Base-by-base conservation (phyloP, 2,888 invertebrate genomes). In the Sinhomidia bicolor region DNA sequence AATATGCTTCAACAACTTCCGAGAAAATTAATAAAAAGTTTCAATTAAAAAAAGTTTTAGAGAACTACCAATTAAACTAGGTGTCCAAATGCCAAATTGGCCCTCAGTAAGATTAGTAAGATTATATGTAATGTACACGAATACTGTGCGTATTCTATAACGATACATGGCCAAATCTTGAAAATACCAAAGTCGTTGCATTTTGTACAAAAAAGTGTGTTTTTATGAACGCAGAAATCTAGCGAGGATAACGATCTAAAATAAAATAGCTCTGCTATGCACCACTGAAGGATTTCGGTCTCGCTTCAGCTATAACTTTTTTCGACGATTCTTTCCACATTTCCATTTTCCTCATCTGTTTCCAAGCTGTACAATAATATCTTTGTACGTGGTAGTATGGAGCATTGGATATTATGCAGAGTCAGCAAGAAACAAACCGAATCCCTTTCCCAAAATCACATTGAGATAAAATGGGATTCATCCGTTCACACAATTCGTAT, bases 331-430 rank as follows among this genome's bases (percentile, higher is more conserved):
- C 60, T 85, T 60, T 76, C 51, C 54, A 79, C 65, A 85, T 62
- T 76, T 85, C 76, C 65, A 62, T 74, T 85, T 76, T 78, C 78
- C 79, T 68, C 85, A 79, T 85, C 85, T 85, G 84, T 76, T 78
- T 85, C 78, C 62, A 85, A 78, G 85, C 85, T 85, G 78, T 29
- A 62, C n/a, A 6, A 5, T 26, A 10, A 10, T 74, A 44, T n/a
- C n/a, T n/a, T n/a, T n/a, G n/a, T n/a, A n/a, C n/a, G n/a, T 68
- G 36, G 32, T 65, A 6, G 71, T 17, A 54, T 71, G 23, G n/a
- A 78, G 62, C 23, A 44, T 17, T 54, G 44, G 54, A 47, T 32
- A 78, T 17, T 54, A 54, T 54, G 65, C 17, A 62, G 23, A 78
- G 14, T 47, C 78, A 60, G 65, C 85, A 68, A 54, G 51, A 83